A percentile compares a stretch with the other conserved stretches of the same genome.
Evolutionary conservation across 2,113 vertebrate species (phyloP).

Genomic region (Colaptes auratus): DNA sequence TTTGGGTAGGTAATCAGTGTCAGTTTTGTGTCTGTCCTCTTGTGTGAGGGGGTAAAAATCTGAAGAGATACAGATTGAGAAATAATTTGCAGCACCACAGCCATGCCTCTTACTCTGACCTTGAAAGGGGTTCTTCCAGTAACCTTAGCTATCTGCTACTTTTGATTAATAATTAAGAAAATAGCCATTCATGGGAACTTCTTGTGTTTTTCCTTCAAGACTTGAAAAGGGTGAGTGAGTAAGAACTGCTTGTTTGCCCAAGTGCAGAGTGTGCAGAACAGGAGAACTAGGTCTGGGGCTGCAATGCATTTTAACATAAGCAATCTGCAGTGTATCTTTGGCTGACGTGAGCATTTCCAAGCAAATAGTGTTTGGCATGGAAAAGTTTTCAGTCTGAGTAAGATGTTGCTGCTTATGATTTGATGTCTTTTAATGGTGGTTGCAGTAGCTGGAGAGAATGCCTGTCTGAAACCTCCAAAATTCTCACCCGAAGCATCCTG

Average conservation of each 20-base stretch:
- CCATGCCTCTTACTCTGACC: rapidly evolving
- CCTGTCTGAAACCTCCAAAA: not conserved
- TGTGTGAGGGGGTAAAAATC: not conserved
- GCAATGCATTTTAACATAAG: not conserved
- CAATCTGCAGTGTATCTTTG: not conserved
- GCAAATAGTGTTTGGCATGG: not conserved
- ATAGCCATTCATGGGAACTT: not conserved
- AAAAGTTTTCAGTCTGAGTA: not conserved
- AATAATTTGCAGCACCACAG: not conserved
- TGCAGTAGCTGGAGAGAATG: not conserved
- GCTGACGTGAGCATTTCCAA: not conserved
- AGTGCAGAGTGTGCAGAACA: not conserved
- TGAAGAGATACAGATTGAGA: not conserved
- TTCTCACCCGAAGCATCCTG: not conserved
- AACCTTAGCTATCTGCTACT: not conserved
- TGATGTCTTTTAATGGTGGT: not conserved
- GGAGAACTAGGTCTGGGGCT: not conserved
- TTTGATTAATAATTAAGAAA: not conserved
- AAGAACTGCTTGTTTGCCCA: not conserved
- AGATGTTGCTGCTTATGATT: not conserved
- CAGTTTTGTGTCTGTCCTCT: not conserved
- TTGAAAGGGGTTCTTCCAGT: not conserved
- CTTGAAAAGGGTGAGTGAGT: not conserved
- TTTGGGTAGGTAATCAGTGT: not conserved
- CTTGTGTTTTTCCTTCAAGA: not conserved